Evolutionary conservation across 2,797 vertebrate genomes (phyloP).

Genomic region (Percopsis omiscomaycus): DNA sequence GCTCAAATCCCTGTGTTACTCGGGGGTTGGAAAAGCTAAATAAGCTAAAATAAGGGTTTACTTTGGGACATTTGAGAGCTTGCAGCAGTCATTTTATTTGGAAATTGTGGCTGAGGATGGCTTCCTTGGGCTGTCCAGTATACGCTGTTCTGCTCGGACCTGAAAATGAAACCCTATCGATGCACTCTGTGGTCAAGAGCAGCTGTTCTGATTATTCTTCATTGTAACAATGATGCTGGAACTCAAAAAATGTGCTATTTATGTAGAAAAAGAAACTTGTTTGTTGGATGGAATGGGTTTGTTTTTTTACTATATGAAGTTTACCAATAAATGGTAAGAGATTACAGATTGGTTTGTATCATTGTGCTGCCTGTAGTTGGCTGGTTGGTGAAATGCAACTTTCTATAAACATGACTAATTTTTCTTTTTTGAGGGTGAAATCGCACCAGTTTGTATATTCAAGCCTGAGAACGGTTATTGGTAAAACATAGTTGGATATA

Average conservation of each 20-base stretch:
- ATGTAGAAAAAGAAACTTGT: conserved; percentile 46
- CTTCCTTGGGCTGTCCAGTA: not conserved
- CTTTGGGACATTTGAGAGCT: conserved; percentile 38
- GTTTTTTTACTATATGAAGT: conserved; percentile 56
- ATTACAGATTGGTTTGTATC: conserved; percentile 5
- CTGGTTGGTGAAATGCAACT: not conserved
- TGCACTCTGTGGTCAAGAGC: conserved; percentile 23
- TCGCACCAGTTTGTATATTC: too few relatives aligned
- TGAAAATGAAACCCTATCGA: conserved; percentile 6
- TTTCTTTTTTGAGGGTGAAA: too few relatives aligned
- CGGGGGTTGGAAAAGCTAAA: conserved; percentile 19
- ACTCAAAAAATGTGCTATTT: conserved; percentile 48
- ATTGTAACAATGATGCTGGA: conserved; percentile 44
- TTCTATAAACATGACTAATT: too few relatives aligned
- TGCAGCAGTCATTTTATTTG: conserved; percentile 17
- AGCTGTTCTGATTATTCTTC: conserved; percentile 31
- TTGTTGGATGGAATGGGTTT: conserved; percentile 37
- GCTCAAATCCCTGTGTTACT: conserved; percentile 29
- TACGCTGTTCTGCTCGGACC: conserved; percentile 24
- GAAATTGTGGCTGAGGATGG: conserved; percentile 14
- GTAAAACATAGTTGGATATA: too few relatives aligned
- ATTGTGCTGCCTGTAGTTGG: not conserved
- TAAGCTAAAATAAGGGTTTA: conserved; percentile 5
- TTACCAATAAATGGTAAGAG: conserved; percentile 67
- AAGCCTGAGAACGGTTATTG: too few relatives aligned